phyloP scores from a whole-genome alignment of 2,797 vertebrate genomes.

The Danio albolineatus region DNA sequence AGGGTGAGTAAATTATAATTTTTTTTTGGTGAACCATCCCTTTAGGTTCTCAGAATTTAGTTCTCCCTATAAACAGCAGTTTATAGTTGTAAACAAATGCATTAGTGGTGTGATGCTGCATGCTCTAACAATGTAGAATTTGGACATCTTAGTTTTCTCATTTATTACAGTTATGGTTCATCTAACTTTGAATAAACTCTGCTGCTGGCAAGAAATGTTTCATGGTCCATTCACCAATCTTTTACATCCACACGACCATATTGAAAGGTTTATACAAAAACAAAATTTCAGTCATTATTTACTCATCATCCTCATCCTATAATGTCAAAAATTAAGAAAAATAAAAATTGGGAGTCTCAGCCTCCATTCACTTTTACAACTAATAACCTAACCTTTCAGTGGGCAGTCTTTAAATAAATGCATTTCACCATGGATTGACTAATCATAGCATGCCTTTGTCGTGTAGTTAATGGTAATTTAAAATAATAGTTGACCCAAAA shows the following conservation, averaged over 20 bases:
- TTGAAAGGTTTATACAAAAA: not conserved
- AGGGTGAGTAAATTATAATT: not conserved
- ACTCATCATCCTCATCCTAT: not conserved
- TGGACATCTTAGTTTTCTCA: not conserved
- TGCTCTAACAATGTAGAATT: not conserved
- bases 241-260: not conserved
- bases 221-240: not conserved
- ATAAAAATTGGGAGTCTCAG: not conserved
- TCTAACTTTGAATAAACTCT: not conserved
- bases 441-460: too few species aligned
- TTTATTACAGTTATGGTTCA: not conserved
- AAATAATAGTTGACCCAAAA: too few species aligned
- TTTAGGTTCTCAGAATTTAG: not conserved
- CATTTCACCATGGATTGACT: too few species aligned
- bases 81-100: not conserved
- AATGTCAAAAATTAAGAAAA: too few species aligned
- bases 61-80: not conserved
- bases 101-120: too few species aligned
- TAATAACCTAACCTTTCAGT: too few species aligned
- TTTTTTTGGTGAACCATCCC: not conserved
- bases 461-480: too few species aligned
- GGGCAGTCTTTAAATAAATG: too few species aligned
- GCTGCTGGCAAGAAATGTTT: not conserved
- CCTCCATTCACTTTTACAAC: not conserved
- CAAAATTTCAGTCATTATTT: not conserved